Base-by-base conservation (phyloP, 2,797 vertebrate species). In the Liasis olivaceus region DNA sequence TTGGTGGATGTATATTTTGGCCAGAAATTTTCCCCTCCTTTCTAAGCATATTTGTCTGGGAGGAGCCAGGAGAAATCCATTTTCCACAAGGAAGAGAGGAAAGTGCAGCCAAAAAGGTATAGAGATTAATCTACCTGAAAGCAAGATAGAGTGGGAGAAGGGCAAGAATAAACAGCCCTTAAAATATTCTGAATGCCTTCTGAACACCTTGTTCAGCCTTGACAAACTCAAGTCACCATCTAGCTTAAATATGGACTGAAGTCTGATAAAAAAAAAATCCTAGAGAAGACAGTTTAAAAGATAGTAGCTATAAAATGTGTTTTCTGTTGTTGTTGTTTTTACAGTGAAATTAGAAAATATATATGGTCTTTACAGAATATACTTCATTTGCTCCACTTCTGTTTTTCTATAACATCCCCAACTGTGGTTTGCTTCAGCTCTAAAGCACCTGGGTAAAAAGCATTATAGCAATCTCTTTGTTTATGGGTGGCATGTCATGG, bases 61-160 rank as follows among this genome's bases (percentile, higher is more conserved):
- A 92, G 14, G 1, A 93, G 15, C 72, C 89, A 90, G 22, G 42
- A 14, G 72, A 94, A 92, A 94, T 62, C 22, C 85, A 9, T 72
- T 54, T 72, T 84, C 88, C 3, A 81, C 0, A 87, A 88, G 14
- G 85, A 89, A 85, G 58, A 92, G 66, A 64, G 28, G 92, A 90
- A 96, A 94, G 95, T 92, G 87, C 66, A 89, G 93, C 60, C 85
- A 92, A 96, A 77, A 93, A 36, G 1, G 87, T 93, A 9, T 20
- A 58, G 13, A 89, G 77, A 86, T 4, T 91, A 36, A 42, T 64
- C 4, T 93, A 0, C 72, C 85, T 89, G 77, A 28, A 87, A 95
- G 56, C 0, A 94, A 81, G 63, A 69, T 26, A 20, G 2, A 54
- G 47, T 12, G 36, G 24, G 6, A 54, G 26, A 31, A 13, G 12